Evolutionary conservation across 2,113 vertebrate genomes (phyloP), one percentile per base, ranked within the genome.

Genomic region (Paralichthys olivaceus): DNA sequence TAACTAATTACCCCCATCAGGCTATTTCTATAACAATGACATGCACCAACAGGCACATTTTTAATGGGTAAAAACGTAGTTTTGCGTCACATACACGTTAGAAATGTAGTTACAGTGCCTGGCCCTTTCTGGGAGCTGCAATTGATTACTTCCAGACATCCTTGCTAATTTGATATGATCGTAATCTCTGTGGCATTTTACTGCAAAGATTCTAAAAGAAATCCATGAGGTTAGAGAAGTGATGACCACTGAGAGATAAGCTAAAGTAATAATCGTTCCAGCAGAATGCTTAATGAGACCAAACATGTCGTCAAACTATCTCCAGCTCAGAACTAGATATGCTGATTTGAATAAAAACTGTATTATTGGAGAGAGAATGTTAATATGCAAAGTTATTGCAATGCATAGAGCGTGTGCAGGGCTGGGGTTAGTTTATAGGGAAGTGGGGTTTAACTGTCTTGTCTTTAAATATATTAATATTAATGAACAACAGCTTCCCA

Each of bases 111-210:
- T 76, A 8, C 3, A 62, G 2, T 7, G 20, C 49, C 2, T 51
- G 0, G 49, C 20, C 6, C 58, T 23, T 67, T 19, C 2, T 1
- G 13, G 25, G 26, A 37, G 55, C 28, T 15, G 0, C 7, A 28
- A 19, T 37, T 14, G 51, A 79, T 74, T n/a, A 60, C 26, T 29
- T 51, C 7, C 40, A 71, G 64, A 62, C 72, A 81, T 72, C 40
- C 19, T 37, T 57, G 9, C 32, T 73, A 45, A 78, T 76, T 66
- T 12, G 19, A 74, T 79, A 14, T 63, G 51, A 84, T 83, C 72
- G 5, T 79, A 66, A 72, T 88, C 71, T 72, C 45, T 69, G 7
- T 71, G 61, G 43, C 66, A 77, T 84, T 84, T 84, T 34, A 62
- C 17, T 47, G 4, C 17, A 81, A 70, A 83, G 56, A 53, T 65